These are phyloP conservation scores for Platanista minor DNA, from an alignment of 2,113 vertebrate genomes.

Conservation along the genomic window DNA sequence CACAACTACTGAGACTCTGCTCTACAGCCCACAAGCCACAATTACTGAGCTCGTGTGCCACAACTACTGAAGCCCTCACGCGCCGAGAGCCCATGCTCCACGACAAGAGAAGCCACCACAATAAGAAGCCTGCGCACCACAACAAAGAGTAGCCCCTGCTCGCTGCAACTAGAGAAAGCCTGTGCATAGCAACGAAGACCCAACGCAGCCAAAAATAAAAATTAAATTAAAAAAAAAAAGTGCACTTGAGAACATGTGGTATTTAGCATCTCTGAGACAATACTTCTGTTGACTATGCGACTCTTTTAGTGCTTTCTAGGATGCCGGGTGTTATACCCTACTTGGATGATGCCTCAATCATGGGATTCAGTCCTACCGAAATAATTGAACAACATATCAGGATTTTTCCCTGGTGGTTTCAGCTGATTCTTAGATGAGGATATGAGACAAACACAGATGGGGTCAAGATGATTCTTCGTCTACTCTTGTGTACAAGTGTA, in stretches of 20 bases:
- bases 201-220: too few species aligned
- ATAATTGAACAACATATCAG: background rate
- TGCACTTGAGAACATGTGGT: background rate
- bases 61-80: too few species aligned
- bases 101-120: too few species aligned
- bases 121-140: too few species aligned
- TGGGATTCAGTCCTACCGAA: background rate
- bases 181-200: too few species aligned
- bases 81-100: too few species aligned
- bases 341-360: background rate
- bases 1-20: too few species aligned
- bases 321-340: background rate
- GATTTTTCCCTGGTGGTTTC: background rate
- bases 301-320: constrained; percentile 3
- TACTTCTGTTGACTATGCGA: constrained; percentile 3
- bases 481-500: background rate
- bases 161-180: too few species aligned
- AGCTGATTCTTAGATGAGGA: background rate
- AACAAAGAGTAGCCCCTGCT: too few species aligned
- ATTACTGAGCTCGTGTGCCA: rapidly evolving
- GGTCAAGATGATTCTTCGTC: background rate
- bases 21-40: too few species aligned
- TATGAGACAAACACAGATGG: background rate
- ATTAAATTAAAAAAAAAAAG: background rate
- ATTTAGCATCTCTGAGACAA: background rate